These are phyloP conservation scores for Ibidorhyncha struthersii DNA, from an alignment of 2,113 vertebrate genomes.

Conservation along the genomic window DNA sequence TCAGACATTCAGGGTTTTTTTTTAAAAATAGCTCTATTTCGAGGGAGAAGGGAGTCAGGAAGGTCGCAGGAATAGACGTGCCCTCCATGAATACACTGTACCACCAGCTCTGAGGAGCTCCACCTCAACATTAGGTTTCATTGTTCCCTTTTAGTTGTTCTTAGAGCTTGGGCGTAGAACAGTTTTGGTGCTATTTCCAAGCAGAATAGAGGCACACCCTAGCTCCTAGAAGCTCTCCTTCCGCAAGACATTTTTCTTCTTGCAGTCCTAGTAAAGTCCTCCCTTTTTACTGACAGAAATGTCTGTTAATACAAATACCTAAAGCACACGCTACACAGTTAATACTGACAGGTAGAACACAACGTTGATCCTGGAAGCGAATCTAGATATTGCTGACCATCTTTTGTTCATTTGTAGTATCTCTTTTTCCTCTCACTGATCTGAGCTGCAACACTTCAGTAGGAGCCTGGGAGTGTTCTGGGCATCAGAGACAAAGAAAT, in stretches of 20 bases:
- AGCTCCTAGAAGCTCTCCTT: neutral
- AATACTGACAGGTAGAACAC: neutral
- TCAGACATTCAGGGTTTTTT: neutral
- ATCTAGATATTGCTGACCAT: neutral
- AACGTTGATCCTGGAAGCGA: neutral
- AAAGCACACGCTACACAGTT: neutral
- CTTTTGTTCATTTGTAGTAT: neutral
- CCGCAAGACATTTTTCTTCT: neutral
- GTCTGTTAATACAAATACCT: neutral
- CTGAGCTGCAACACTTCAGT: neutral
- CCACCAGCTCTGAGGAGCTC: neutral
- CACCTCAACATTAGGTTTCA: neutral
- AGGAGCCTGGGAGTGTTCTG: neutral
- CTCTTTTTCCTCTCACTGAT: neutral
- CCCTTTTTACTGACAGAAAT: neutral
- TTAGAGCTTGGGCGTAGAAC: neutral
- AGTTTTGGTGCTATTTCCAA: neutral
- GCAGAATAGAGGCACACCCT: neutral
- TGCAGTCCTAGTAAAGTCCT: neutral
- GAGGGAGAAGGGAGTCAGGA: neutral
- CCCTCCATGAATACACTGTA: accelerated
- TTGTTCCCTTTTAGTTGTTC: neutral
- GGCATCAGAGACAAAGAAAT: neutral
- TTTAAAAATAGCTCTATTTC: neutral
- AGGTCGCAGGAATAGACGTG: neutral